phyloP scores from a whole-genome alignment of 2,113 vertebrate genomes.

The Aspiorhynchus laticeps region DNA sequence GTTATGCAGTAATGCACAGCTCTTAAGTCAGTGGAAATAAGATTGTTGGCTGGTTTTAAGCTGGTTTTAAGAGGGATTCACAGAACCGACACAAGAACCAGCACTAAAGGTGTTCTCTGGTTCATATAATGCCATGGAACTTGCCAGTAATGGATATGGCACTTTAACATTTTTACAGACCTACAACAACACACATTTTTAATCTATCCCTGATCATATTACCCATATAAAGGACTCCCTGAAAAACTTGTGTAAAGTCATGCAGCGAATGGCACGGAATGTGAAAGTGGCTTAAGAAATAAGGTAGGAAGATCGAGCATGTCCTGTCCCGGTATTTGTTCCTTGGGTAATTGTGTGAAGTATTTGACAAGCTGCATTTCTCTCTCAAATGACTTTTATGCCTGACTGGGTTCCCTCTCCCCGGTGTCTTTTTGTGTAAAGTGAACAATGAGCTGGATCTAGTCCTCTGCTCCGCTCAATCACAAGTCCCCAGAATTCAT shows the following conservation, averaged over 20 bases:
- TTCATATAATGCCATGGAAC: constrained; percentile 39
- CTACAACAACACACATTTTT: neutral
- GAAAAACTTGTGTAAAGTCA: neutral
- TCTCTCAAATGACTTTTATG: constrained; percentile 54
- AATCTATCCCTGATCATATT: neutral
- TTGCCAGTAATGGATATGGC: neutral
- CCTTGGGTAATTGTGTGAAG: constrained; percentile 49
- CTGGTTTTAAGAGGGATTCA: neutral
- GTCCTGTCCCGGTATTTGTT: constrained; percentile 25
- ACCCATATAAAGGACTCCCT: neutral
- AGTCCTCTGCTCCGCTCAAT: constrained; percentile 37
- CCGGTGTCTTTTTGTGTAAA: constrained; percentile 33
- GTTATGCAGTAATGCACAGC: neutral
- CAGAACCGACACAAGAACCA: neutral
- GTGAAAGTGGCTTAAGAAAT: constrained; percentile 40
- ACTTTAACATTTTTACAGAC: neutral
- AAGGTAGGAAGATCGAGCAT: constrained; percentile 36
- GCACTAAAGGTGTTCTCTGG: too few species aligned
- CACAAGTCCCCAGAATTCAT: constrained; percentile 21
- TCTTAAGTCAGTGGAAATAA: neutral
- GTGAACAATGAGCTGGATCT: constrained; percentile 38
- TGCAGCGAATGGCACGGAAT: neutral
- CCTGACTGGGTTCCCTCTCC: constrained; percentile 34
- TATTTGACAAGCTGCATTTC: constrained; percentile 38
- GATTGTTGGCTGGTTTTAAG: neutral